Evolutionary conservation across 2,888 invertebrate species (phyloP), one percentile per base, ranked within the genome.

Genomic region (Eristalis arbustorum): DNA sequence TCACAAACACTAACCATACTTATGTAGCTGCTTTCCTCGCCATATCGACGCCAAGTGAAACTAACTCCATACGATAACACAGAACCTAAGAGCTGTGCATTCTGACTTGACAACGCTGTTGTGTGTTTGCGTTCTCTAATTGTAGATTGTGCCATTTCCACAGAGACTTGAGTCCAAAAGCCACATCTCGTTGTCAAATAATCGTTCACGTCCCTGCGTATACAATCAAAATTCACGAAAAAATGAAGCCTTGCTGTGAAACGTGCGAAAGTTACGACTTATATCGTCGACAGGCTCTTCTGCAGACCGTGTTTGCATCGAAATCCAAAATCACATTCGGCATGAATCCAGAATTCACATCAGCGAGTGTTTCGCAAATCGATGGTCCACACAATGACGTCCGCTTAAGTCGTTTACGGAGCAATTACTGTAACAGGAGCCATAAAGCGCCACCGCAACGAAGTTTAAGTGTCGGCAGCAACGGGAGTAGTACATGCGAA

Each of bases 391-490:
- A 76, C 68, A 40, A 42, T n/a, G 72, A 80, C 28, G 40, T 23
- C 76, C 84, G 73, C 14, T 80, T 64, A 88, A 90, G 67, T 63
- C 90, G 80, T 83, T 89, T 4, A 88, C 89, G 25, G 22, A 88
- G 89, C 79, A 88, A 90, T 64, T 90, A 89, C 88, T 89, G 88
- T 88, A 88, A 88, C 89, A 89, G 61, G 89, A 91, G 34, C 76
- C 66, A 76, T 61, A 83, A 79, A 76, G 72, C 37, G 62, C 68
- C 57, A 88, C 72, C 64, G 76, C 79, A 76, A 71, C 91, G 91
- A 74, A 91, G 92, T 89, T 91, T 91, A 62, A 92, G 91, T 89
- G 91, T 91, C 77, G 91, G 92, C 89, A 92, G 91, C 89, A 91
- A 89, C 87, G 91, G 91, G 89, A 92, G 91, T 89, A 91, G 91